phyloP scores from a whole-genome alignment of 2,888 invertebrate genomes.

The Drosophila borealis region DNA sequence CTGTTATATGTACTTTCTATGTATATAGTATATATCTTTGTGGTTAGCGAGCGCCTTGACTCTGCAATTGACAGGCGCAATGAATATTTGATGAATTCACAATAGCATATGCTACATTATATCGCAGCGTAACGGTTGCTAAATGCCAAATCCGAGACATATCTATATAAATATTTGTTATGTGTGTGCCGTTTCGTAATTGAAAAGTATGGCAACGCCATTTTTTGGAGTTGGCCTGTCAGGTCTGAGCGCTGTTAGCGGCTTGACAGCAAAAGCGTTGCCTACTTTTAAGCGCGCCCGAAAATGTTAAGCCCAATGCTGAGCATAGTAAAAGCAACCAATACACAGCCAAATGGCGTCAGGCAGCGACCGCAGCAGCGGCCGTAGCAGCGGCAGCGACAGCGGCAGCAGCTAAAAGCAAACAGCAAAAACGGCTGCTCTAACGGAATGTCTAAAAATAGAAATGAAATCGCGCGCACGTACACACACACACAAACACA shows the following conservation, averaged over 20 bases:
- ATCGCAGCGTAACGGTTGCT: background rate
- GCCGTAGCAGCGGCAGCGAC: background rate
- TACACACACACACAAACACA: constrained; percentile 27
- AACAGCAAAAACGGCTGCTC: constrained; percentile 34
- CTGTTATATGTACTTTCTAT: background rate
- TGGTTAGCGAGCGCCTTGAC: constrained; percentile 36
- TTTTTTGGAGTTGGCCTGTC: background rate
- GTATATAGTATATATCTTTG: constrained; percentile 35
- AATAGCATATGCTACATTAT: constrained; percentile 42
- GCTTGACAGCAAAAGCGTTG: constrained; percentile 23
- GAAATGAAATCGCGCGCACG: constrained; percentile 76
- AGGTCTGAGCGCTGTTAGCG: constrained; percentile 8
- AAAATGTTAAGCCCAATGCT: constrained; percentile 22
- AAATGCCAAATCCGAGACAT: constrained; percentile 21
- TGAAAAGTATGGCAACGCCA: constrained; percentile 10
- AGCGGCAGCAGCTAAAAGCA: constrained; percentile 18
- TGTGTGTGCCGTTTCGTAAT: background rate
- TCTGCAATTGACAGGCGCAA: constrained; percentile 49
- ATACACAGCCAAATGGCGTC: constrained; percentile 45
- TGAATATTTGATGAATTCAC: constrained; percentile 36
- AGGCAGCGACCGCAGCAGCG: constrained; percentile 13
- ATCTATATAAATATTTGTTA: constrained; percentile 30
- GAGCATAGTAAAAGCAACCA: constrained; percentile 11
- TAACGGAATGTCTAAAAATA: constrained; percentile 66
- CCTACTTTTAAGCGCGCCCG: constrained; percentile 45